These are phyloP conservation scores for Paradisaea rubra DNA, from an alignment of 2,113 vertebrate genomes.

Conservation along the genomic window DNA sequence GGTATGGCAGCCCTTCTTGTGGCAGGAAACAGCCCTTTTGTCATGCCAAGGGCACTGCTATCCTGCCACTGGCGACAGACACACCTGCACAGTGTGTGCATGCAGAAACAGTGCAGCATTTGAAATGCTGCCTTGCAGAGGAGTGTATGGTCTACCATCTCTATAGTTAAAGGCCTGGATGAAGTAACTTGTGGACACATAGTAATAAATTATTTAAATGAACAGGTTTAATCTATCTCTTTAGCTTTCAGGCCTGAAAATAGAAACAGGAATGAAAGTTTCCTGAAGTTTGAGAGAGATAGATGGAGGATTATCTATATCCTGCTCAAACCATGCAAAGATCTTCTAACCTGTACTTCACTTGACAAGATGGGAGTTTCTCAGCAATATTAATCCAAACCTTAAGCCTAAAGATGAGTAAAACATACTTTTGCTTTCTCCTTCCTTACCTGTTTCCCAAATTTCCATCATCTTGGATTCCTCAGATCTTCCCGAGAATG, in stretches of 20 bases:
- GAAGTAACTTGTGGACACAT: not conserved
- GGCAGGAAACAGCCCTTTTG: not conserved
- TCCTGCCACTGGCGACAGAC: no score
- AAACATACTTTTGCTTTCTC: not conserved
- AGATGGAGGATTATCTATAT: not conserved
- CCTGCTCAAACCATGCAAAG: not conserved
- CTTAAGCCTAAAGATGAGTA: not conserved
- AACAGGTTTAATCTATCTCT: not conserved
- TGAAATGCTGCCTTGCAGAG: not conserved
- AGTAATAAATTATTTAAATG: not conserved
- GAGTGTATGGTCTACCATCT: not conserved
- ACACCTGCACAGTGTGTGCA: fast-evolving
- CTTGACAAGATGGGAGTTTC: not conserved
- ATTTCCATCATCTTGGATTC: not conserved
- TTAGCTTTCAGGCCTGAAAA: not conserved
- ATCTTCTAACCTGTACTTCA: not conserved
- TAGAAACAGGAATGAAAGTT: fast-evolving
- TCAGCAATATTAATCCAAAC: not conserved
- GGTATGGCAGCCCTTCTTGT: not conserved
- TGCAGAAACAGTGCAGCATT: not conserved
- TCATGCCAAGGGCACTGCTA: fast-evolving
- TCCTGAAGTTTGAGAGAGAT: not conserved
- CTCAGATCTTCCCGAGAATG: not conserved
- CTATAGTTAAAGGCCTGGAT: not conserved
- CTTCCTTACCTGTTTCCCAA: not conserved